Base-by-base conservation (phyloP, 2,888 invertebrate species). In the Meandrusa payeni region DNA sequence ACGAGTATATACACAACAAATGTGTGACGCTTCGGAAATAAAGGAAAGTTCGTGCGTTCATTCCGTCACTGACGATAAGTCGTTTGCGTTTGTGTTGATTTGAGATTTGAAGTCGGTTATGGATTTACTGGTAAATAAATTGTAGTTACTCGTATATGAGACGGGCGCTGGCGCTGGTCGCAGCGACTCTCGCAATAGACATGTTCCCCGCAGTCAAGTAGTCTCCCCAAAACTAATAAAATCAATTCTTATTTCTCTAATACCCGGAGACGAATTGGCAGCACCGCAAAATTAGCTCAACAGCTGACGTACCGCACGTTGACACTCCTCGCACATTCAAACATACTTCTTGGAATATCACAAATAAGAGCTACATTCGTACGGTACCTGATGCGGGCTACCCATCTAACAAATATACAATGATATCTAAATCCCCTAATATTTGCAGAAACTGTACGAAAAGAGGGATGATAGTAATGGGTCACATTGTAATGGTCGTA, bases 261-360 rank as follows among this genome's bases (percentile, higher is more conserved):
- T 72, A 46, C 78, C 70, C 42, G 55, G 59, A 77, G 78, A 81
- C 80, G 77, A 76, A 79, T 79, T 61, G 76, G 61, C 67, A 55
- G 57, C 41, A 65, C 79, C 81, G 59, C 80, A 80, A 79, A n/a
- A 79, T 78, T 76, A 73, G 64, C 56, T 49, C 40, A 57, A 55
- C 55, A 57, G 49, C 47, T 57, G 54, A 55, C 55, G 33, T 10
- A 28, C 9, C 27, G 20, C 40, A 27, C 40, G 26, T 44, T 29
- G 22, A 22, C 42, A 39, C 28, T 17, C 9, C 19, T 7, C 11
- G 20, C 3, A 13, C 10, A 27, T 2, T 17, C 26, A 5, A 43
- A 10, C 22, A 31, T 43, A 7, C 2, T 9, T 2, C 4, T 32
- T 32, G 32, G 5, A 0, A 1, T 7, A 1, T 2, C 3, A 7